Base-by-base conservation (phyloP, 53 echinoderm and acorn worm species). In the Arbacia lixula region DNA sequence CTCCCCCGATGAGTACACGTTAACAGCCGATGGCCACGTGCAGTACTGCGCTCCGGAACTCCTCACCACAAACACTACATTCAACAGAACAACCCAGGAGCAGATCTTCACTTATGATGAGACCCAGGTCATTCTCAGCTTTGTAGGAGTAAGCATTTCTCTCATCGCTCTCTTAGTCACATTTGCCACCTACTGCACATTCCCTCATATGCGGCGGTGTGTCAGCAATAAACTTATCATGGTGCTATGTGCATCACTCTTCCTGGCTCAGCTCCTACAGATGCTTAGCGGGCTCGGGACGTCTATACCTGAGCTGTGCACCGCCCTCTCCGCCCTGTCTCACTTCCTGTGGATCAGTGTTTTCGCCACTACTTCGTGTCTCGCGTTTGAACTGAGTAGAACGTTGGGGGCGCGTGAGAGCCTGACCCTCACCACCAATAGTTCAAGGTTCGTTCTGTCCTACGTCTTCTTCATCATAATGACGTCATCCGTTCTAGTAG, bases 261-360 rank as follows among this genome's bases (percentile, higher is more conserved):
- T 89, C 85, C 36, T 78, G 54, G 89, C 89, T 11, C 89, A 89
- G 62, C 30, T 93, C 16, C 64, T 93, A 1, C 85, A 90, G 65
- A 84, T 93, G 35, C 20, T 85, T 33, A 87, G 87, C 26, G 90
- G 80, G 1, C 69, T 85, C 35, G 78, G 74, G 33, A 87, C 87
- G 4, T 55, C 83, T 6, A 10, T 87, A 36, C 41, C 28, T 6
- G 54, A 37, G 20, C 56, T 91, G 39, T 91, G 91, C 58, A 55
- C 49, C 43, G 11, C 60, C 25, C 66, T 87, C 3, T 87, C 91
- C 3, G 76, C 76, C 22, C 24, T 66, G 10, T 51, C 74, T 16
- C 91, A 91, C 46, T 91, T 65, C 56, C 54, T 87, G 22, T 91
- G 91, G 91, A 80, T 75, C 11, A 61, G 64, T n/a, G 83, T 84